Conservation (phyloP, 2,113 vertebrate species). For the Pollimyrus isidori region DNA sequence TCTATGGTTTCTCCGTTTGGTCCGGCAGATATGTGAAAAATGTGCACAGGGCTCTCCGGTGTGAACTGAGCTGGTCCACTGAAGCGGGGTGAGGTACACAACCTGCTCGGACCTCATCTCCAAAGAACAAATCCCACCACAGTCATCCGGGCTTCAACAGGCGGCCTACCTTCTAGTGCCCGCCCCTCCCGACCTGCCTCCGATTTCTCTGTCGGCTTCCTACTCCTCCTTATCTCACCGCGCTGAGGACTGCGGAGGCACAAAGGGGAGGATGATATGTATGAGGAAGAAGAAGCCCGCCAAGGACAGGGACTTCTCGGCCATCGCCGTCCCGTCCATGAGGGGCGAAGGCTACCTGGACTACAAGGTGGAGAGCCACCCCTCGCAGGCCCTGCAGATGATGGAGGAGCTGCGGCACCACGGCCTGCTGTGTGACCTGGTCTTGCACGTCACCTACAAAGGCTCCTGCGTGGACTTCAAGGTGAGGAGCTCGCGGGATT, state of each 20-base stretch:
- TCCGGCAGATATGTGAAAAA: constrained; percentile 22
- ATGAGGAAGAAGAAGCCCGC: constrained; percentile 50
- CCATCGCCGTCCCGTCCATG: constrained; percentile 66
- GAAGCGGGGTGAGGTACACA: background rate
- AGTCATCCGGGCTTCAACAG: background rate
- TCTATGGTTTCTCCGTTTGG: background rate
- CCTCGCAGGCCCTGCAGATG: constrained; percentile 49
- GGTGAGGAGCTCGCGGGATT: constrained; percentile 38
- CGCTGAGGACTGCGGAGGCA: background rate
- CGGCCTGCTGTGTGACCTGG: constrained; percentile 65
- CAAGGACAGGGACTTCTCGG: constrained; percentile 52
- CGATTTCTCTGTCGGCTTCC: background rate
- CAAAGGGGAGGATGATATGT: constrained; percentile 59
- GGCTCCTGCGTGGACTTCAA: constrained; percentile 60
- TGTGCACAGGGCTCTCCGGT: constrained; percentile 21
- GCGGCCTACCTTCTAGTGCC: background rate
- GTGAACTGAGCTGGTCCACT: constrained; percentile 16
- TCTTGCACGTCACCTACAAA: constrained; percentile 61
- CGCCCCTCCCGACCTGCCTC: background rate
- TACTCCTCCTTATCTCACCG: background rate
- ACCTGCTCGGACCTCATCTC: background rate
- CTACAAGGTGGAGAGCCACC: constrained; percentile 65
- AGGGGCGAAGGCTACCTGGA: constrained; percentile 64
- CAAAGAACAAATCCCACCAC: background rate
- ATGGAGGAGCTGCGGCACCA: constrained; percentile 67